These are phyloP conservation scores for Morpho helenor DNA, from an alignment of 2,888 invertebrate species.

Conservation along the genomic window DNA sequence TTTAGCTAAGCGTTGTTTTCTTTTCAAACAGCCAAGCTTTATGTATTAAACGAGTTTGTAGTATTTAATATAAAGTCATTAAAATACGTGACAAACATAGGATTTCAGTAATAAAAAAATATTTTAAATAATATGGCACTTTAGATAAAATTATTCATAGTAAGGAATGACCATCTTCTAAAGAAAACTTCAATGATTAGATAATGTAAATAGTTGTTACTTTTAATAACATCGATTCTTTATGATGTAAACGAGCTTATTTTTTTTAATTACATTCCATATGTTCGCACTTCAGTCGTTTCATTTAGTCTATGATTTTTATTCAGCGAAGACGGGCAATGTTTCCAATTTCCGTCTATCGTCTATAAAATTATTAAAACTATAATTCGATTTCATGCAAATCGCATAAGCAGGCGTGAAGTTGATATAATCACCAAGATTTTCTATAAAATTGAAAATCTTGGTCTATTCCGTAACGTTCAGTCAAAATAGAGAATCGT, in stretches of 20 bases:
- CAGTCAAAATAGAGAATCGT: conserved; percentile 31
- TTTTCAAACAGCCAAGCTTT: no score
- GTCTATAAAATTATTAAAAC: conserved; percentile 13
- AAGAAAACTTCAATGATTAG: no score
- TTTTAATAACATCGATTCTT: neutral
- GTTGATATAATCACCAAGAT: conserved; percentile 39
- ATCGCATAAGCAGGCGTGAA: conserved; percentile 54
- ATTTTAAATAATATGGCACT: no score
- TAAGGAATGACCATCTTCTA: no score
- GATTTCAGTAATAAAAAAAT: no score
- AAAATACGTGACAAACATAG: no score
- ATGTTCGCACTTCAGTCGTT: conserved; percentile 9
- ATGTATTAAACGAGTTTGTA: no score
- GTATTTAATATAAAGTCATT: no score
- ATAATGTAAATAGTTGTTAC: no score
- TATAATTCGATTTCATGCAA: conserved; percentile 48
- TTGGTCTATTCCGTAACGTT: conserved; percentile 22
- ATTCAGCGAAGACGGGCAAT: conserved; percentile 42
- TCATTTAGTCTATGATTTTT: conserved; percentile 51
- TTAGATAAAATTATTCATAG: no score
- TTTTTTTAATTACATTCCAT: neutral
- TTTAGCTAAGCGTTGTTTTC: neutral
- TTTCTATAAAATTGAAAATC: conserved; percentile 30
- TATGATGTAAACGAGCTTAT: conserved; percentile 1
- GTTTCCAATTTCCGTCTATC: conserved; percentile 22